Evolutionary conservation across 2,797 vertebrate species (phyloP), one percentile per base, ranked within the genome.

Genomic region (Sitta carolinensis): DNA sequence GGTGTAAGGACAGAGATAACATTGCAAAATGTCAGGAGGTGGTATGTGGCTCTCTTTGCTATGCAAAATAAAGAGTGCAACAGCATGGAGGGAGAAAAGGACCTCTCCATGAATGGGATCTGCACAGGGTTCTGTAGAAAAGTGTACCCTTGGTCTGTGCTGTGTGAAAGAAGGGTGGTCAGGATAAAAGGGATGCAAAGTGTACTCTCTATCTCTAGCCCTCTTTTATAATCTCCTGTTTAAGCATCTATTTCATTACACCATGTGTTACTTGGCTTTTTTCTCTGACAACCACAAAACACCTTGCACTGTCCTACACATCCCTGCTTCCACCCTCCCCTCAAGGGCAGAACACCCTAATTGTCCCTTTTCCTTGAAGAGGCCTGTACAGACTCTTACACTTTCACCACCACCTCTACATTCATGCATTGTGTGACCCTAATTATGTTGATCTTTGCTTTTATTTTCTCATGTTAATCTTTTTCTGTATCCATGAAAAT

Each of bases 71-170:
- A 87, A 62, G 34, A 3, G 7, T 34, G 19, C 2, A 21, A n/a
- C 6, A 62, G 1, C 9, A 43, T 9, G 16, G 16, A 73, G 13
- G 20, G 36, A 54, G 27, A 62, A 82, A 85, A 50, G 7, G 10
- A 54, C 5, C 9, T 76, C 51, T 42, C 11, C 10, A 19, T 11
- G 21, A 30, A 42, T 6, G 12, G 11, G 22, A n/a, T 69, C 22
- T 25, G 4, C 14, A 26, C 6, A 79, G 3, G 0, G 0, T 47
- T 23, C 19, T 55, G 7, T 11, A 45, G 15, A 30, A 69, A 68
- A 76, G 15, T 34, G 21, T 10, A 57, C 8, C 6, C 14, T 34
- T 29, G 8, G 12, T 55, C 34, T 16, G 2, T 30, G 26, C 11
- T 72, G 11, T 11, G 15, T 7, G 19, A 58, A 75, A 57, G 12